Evolutionary conservation across 2,888 invertebrate genomes (phyloP), one percentile per base, ranked within the genome.

Genomic region (Chrysomela aeneicollis): DNA sequence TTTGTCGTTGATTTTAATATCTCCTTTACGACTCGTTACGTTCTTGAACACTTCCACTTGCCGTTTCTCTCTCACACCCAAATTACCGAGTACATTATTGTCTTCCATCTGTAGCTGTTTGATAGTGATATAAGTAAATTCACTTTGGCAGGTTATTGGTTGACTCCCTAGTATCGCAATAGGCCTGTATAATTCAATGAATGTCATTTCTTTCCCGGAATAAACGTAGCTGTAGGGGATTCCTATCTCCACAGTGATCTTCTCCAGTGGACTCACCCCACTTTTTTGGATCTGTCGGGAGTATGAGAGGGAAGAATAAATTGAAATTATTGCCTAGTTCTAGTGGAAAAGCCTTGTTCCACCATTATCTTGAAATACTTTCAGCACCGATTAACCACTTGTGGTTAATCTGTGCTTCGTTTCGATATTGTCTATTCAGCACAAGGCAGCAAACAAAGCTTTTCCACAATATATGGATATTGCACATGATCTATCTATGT

Each of bases 181-280:
- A 0, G 73, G 73, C n/a, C 69, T 64, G 53, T 74, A 74, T 5
- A 78, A 21, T 9, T 65, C 61, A 4, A 77, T 52, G 53, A 79
- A 76, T 15, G 64, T 66, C 3, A 68, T 53, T 18, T 66, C 30
- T 18, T 66, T 62, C 8, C 57, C 55, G 12, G 63, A 30, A 1
- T 64, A 54, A 22, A 58, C 19, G 3, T 77, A 63, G 19, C 69
- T 63, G 37, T 73, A 71, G 0, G 85, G 85, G 22, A 85, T 71
- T 30, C 71, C 68, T 12, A 85, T 69, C 26, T 69, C 72, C 1
- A 84, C 63, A 21, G 64, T 32, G 2, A 82, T 78, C 64, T 79
- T 77, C 12, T 81, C 77, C 4, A 84, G 76, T 6, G 82, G 79
- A 73, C 84, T 84, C 0, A 67, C 70, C 17, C 84, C 84, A 58